A percentile compares a stretch with the other conserved stretches of the same genome.
These are phyloP conservation scores for Allacma fusca DNA, from an alignment of 2,888 invertebrate species.

Conservation along the genomic window DNA sequence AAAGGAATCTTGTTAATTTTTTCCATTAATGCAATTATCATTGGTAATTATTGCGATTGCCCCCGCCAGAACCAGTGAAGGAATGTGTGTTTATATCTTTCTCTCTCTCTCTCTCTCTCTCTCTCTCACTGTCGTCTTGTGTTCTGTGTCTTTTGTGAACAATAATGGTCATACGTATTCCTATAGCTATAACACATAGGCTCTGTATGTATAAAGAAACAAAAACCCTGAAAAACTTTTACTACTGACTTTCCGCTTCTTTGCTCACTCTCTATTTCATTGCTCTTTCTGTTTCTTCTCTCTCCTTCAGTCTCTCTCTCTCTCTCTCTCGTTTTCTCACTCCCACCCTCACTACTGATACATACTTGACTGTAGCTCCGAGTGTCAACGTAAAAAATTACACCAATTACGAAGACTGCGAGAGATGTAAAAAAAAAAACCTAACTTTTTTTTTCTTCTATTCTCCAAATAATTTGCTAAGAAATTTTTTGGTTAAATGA, in stretches of 20 bases:
- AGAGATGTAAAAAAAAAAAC: neutral
- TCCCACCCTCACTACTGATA: neutral
- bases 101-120: neutral
- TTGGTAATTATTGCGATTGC: constrained; percentile 51
- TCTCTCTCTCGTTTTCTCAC: neutral
- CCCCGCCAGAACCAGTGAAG: constrained; percentile 1
- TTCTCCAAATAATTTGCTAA: constrained; percentile 13
- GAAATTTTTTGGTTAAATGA: constrained; percentile 38
- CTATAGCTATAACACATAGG: neutral
- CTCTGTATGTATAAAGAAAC: too few relatives aligned
- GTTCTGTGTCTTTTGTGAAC: neutral
- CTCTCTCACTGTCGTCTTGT: neutral
- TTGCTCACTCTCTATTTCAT: constrained; percentile 17
- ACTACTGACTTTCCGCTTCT: constrained; percentile 40
- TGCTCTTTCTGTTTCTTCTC: constrained; percentile 2
- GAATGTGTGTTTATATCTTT: constrained; percentile 21
- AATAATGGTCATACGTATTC: neutral
- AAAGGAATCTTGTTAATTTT: constrained; percentile 52
- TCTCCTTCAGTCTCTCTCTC: neutral
- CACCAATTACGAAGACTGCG: constrained; percentile 42
- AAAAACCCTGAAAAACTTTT: constrained; percentile 13
- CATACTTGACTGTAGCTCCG: neutral
- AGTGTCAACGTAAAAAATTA: constrained; percentile 48
- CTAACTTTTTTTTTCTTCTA: neutral
- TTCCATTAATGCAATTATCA: constrained; percentile 52